phyloP scores from a whole-genome alignment of 2,113 vertebrate species.

The Coryphaenoides rupestris region DNA sequence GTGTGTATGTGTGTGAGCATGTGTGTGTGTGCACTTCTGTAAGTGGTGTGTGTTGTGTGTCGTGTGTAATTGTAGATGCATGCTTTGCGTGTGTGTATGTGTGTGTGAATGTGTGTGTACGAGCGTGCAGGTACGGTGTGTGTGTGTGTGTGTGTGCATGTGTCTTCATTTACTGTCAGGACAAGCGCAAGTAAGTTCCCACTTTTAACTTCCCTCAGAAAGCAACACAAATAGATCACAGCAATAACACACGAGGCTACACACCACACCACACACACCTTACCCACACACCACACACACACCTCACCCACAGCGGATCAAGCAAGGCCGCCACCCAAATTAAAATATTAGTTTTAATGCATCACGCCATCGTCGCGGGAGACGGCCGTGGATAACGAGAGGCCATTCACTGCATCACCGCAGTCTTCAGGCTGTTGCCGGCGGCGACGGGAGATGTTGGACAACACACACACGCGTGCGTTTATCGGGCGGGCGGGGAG shows the following conservation, averaged over 20 bases:
- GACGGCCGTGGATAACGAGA: constrained; percentile 60
- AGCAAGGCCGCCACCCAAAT: constrained; percentile 30
- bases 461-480: constrained; percentile 65
- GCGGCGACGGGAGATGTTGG: constrained; percentile 61
- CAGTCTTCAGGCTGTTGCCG: constrained; percentile 71
- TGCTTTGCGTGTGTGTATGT: constrained; percentile 9
- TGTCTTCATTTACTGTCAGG: no score
- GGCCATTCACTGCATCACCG: constrained; percentile 86
- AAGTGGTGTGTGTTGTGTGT: no score
- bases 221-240: not conserved
- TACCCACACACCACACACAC: constrained; percentile 23
- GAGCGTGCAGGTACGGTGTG: no score
- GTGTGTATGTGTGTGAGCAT: no score
- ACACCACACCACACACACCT: no score
- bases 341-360: constrained; percentile 46
- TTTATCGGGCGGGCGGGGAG: constrained; percentile 77
- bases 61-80: no score
- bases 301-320: constrained; percentile 29
- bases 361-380: constrained; percentile 39
- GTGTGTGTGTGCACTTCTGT: not conserved
- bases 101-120: constrained; percentile 27
- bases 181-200: no score
- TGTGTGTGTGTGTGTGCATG: no score
- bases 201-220: not conserved
- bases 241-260: not conserved